Conservation (phyloP, 2,797 vertebrate genomes). For the Echiichthys vipera region DNA sequence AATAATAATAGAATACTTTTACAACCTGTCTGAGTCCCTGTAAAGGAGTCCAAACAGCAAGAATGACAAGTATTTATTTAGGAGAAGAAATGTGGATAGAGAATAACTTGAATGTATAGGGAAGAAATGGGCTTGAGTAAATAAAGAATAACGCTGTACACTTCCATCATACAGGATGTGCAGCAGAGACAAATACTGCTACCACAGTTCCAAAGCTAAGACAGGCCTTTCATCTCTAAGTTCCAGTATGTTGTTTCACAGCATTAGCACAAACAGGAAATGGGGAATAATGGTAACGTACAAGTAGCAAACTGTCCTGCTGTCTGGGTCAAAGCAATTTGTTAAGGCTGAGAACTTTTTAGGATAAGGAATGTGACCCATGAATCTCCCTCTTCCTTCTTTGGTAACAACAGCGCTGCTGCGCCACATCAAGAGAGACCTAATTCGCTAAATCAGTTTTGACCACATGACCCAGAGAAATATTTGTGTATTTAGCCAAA, state of each 20-base stretch:
- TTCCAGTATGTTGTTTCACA: slow-evolving; percentile 1
- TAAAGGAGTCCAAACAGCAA: not conserved
- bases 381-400: slow-evolving; percentile 71
- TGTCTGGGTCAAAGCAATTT: slow-evolving; percentile 31
- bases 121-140: not conserved
- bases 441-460: slow-evolving; percentile 68
- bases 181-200: not conserved
- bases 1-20: no score
- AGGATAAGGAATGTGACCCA: slow-evolving; percentile 69
- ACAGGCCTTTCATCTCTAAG: not conserved
- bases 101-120: not conserved
- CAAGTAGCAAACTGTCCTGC: slow-evolving; percentile 30
- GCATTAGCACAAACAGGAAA: slow-evolving; percentile 37
- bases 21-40: not conserved
- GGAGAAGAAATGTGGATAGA: not conserved
- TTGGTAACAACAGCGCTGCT: slow-evolving; percentile 68
- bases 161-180: not conserved
- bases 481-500: slow-evolving; percentile 62
- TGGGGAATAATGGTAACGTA: slow-evolving; percentile 1
- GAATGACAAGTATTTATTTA: slow-evolving; percentile 3
- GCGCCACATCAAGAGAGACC: slow-evolving; percentile 52
- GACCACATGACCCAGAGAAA: slow-evolving; percentile 67
- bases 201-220: not conserved
- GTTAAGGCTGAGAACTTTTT: slow-evolving; percentile 33
- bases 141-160: not conserved